Evolutionary conservation across 2,113 vertebrate genomes (phyloP).

Genomic region (Xenopus borealis): DNA sequence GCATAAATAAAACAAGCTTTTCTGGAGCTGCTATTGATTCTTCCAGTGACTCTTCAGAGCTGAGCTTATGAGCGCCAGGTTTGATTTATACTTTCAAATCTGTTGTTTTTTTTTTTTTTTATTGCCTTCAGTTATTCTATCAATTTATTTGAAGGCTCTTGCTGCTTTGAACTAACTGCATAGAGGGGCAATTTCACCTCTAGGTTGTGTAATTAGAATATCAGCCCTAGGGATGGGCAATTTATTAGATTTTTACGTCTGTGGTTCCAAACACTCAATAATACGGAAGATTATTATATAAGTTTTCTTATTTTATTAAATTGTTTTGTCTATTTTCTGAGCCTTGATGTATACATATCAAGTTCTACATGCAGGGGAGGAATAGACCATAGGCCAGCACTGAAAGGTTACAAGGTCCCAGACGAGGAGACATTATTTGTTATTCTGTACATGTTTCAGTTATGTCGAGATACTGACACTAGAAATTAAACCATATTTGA

Average conservation of each 20-base stretch:
- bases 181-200: conserved; percentile 1
- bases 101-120: conserved; percentile 1
- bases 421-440: no score
- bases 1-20: conserved; percentile 35
- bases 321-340: not conserved
- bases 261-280: not conserved
- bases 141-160: conserved; percentile 18
- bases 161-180: conserved; percentile 21
- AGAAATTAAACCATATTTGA: no score
- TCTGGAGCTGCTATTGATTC: conserved; percentile 26
- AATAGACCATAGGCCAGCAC: no score
- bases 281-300: not conserved
- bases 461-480: no score
- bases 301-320: not conserved
- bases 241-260: conserved; percentile 12
- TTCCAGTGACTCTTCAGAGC: conserved; percentile 27
- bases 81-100: conserved; percentile 40
- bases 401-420: no score
- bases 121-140: conserved; percentile 16
- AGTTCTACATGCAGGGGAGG: no score
- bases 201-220: not conserved
- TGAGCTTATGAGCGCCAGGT: conserved; percentile 14
- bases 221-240: not conserved
- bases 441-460: no score
- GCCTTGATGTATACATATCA: not conserved